Evolutionary conservation across 2,888 invertebrate species (phyloP).

Genomic region (Eumacrocentrus americanus): DNA sequence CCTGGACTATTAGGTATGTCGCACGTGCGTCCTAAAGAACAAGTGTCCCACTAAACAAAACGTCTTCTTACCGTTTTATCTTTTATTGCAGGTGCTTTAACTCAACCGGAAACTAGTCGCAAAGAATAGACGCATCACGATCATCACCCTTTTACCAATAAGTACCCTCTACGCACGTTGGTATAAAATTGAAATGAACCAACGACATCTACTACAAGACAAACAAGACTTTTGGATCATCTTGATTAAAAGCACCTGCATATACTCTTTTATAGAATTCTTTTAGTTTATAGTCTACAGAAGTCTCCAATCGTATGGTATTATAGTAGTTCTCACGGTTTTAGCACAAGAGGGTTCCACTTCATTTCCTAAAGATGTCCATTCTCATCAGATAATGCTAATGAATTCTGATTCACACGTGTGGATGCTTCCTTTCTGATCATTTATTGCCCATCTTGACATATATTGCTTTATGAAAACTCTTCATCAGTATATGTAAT

Average conservation of each 20-base stretch:
- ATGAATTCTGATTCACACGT: no score
- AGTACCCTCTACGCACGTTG: background rate
- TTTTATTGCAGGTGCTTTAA: constrained; percentile 12
- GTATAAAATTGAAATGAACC: background rate
- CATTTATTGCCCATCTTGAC: no score
- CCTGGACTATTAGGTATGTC: background rate
- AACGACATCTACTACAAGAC: background rate
- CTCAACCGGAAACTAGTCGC: background rate
- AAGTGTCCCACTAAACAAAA: constrained; percentile 16
- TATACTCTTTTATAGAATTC: background rate
- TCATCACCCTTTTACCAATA: constrained; percentile 27
- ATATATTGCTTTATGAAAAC: no score
- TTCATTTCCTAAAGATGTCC: no score
- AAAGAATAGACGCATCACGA: constrained; percentile 22
- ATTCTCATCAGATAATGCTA: no score
- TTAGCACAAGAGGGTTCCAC: no score
- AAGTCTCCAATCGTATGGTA: no score
- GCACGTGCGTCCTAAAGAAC: constrained; percentile 16
- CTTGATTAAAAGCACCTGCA: background rate
- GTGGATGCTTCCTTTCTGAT: no score
- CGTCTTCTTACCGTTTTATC: background rate
- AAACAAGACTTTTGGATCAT: background rate
- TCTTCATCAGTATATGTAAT: no score
- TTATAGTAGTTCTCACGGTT: no score
- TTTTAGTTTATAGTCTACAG: no score